These are phyloP conservation scores for Heliconius himera DNA, from an alignment of 1,140 invertebrate species.

Conservation along the genomic window DNA sequence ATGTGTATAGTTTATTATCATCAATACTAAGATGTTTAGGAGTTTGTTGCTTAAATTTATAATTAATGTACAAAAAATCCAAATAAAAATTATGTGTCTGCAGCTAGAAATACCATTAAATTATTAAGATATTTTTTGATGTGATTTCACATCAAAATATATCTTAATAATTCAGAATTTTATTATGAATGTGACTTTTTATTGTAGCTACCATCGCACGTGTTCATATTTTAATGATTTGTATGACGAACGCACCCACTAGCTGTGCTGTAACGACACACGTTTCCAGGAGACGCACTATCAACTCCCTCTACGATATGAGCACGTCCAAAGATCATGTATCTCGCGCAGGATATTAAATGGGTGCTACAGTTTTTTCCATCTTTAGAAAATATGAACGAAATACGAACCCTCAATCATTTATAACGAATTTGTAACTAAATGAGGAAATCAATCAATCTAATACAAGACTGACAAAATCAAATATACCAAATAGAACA, in stretches of 20 bases:
- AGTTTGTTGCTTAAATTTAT: background rate
- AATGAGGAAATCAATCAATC: slow-evolving; percentile 7
- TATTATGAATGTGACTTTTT: slow-evolving; percentile 31
- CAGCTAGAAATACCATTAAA: slow-evolving; percentile 8
- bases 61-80: background rate
- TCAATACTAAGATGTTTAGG: background rate
- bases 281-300: slow-evolving; percentile 57
- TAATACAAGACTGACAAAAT: slow-evolving; percentile 31
- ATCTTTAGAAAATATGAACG: background rate
- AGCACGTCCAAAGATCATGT: slow-evolving; percentile 44
- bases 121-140: slow-evolving; percentile 7
- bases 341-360: slow-evolving; percentile 14
- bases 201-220: slow-evolving; percentile 46
- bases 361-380: slow-evolving; percentile 17
- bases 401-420: background rate
- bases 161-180: background rate
- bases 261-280: slow-evolving; percentile 28
- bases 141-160: too few species aligned
- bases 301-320: slow-evolving; percentile 55
- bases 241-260: slow-evolving; percentile 58
- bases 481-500: slow-evolving; percentile 30
- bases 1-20: slow-evolving; percentile 12
- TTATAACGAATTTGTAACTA: background rate
- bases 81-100: background rate
- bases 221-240: slow-evolving; percentile 59